Evolutionary conservation across 1,140 invertebrate species (phyloP).

Genomic region (Drosophila auraria): DNA sequence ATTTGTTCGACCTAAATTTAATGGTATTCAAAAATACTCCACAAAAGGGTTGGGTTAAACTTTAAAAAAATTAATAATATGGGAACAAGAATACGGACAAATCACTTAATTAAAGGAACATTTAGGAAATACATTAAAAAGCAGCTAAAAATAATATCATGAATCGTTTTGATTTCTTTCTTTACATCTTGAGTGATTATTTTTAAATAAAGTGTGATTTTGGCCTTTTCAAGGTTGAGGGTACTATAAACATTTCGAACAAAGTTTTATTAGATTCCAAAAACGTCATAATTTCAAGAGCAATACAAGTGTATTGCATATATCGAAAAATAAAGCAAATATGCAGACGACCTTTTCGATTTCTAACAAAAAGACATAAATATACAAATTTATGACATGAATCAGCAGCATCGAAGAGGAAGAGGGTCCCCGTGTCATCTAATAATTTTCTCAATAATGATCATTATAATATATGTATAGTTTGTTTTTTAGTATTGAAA

Average conservation of each 20-base stretch:
- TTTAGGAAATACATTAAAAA: no score
- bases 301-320: neutral
- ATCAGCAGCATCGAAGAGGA: neutral
- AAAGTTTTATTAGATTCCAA: neutral
- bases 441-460: neutral
- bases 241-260: neutral
- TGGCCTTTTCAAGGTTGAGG: neutral
- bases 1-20: no score
- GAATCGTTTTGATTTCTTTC: no score
- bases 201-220: no score
- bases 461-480: neutral
- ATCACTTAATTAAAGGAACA: no score
- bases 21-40: no score
- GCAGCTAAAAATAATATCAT: no score
- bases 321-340: neutral
- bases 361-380: constrained; percentile 3
- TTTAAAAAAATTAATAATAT: no score
- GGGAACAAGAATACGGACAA: no score
- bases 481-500: neutral
- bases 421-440: neutral
- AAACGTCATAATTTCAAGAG: neutral
- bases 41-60: no score
- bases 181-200: no score
- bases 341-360: constrained; percentile 13
- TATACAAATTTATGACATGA: constrained; percentile 8